Evolutionary conservation across 2,797 vertebrate genomes (phyloP).

Genomic region (Anguilla pacifica): DNA sequence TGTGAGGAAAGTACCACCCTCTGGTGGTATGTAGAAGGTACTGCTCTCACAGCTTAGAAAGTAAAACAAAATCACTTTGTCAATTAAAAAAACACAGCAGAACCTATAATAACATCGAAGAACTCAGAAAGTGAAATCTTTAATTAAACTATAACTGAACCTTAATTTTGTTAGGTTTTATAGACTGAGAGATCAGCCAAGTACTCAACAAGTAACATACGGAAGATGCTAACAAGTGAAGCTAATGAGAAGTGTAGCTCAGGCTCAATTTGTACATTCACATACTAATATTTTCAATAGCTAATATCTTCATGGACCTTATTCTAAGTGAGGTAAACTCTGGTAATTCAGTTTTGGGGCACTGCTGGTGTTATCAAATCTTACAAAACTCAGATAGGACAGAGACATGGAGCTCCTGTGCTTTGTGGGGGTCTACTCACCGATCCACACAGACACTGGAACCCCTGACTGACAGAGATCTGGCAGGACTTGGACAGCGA

Average conservation of each 20-base stretch:
- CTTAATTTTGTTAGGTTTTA: neutral
- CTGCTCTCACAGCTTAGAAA: neutral
- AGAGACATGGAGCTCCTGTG: slow-evolving; percentile 6
- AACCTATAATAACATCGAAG: neutral
- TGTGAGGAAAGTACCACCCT: neutral
- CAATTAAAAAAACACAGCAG: neutral
- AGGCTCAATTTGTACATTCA: neutral
- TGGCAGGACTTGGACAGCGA: slow-evolving; percentile 67
- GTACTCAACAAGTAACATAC: neutral
- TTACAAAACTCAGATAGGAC: neutral
- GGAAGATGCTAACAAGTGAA: neutral
- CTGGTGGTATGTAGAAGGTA: neutral
- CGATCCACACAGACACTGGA: slow-evolving; percentile 71
- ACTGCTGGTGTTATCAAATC: neutral
- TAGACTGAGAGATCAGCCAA: neutral
- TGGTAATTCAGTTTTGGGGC: neutral
- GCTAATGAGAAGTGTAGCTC: neutral
- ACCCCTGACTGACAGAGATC: slow-evolving; percentile 83
- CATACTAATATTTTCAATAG: neutral
- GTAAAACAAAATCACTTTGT: neutral
- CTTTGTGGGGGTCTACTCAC: neutral
- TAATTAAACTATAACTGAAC: neutral
- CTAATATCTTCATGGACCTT: neutral
- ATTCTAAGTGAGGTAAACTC: neutral
- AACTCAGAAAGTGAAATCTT: neutral